Conservation (phyloP, 2,888 invertebrate genomes). For the Sphaeridia pumilis region DNA sequence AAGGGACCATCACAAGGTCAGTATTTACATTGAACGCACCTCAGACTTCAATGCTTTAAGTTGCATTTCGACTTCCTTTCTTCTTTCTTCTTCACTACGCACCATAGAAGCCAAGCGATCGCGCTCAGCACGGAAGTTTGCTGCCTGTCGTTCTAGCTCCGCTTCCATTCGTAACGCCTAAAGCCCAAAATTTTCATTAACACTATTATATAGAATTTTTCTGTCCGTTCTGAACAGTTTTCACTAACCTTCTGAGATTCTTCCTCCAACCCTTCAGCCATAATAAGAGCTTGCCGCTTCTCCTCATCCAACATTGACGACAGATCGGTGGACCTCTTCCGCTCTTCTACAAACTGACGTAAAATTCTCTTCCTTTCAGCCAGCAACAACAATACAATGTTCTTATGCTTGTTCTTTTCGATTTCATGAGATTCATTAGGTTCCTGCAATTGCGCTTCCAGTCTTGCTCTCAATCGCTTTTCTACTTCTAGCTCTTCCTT, state of each 20-base stretch:
- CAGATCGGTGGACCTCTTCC: constrained; percentile 64
- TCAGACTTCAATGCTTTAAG: constrained; percentile 30
- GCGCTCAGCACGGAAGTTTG: constrained; percentile 62
- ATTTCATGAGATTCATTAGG: constrained; percentile 55
- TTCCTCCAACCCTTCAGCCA: constrained; percentile 73
- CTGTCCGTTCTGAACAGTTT: no score
- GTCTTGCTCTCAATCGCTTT: constrained; percentile 53
- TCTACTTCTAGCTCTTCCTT: constrained; percentile 59
- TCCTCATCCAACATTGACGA: constrained; percentile 66
- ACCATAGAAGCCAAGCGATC: constrained; percentile 51
- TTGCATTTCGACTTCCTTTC: constrained; percentile 31
- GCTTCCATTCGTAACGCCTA: constrained; percentile 69
- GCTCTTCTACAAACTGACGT: constrained; percentile 64
- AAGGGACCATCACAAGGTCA: not conserved
- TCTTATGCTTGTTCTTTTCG: constrained; percentile 60
- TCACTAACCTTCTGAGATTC: constrained; percentile 70
- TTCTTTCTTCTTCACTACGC: constrained; percentile 32
- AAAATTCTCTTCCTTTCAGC: constrained; percentile 65
- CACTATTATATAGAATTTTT: no score
- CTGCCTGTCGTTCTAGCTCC: constrained; percentile 65
- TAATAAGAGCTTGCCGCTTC: constrained; percentile 62
- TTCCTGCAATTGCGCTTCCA: constrained; percentile 60
- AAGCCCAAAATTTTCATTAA: not conserved
- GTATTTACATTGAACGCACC: constrained; percentile 14
- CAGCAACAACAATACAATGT: constrained; percentile 59